Evolutionary conservation across 2,113 vertebrate species (phyloP).

Genomic region (Albula goreensis): DNA sequence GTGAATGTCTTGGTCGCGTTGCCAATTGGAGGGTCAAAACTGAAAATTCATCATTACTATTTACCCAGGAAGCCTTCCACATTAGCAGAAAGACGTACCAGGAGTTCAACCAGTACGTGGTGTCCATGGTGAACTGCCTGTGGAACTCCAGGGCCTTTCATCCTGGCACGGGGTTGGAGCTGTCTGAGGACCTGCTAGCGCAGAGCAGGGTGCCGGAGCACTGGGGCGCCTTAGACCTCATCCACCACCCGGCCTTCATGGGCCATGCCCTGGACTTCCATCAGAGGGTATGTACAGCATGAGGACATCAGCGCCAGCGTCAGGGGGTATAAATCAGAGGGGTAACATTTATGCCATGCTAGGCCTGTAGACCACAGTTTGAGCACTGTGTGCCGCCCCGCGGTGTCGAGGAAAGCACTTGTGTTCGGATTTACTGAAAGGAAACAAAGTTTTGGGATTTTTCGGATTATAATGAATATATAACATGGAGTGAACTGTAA

Average conservation of each 20-base stretch:
- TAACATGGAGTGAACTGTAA: no score
- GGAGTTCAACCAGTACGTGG: conserved; percentile 83
- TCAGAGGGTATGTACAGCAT: conserved; percentile 70
- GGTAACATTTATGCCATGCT: no score
- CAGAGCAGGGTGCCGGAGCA: conserved; percentile 62
- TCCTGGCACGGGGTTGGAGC: conserved; percentile 61
- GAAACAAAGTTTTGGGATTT: no score
- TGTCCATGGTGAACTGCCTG: conserved; percentile 82
- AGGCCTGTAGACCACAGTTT: no score
- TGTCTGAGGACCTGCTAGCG: conserved; percentile 69
- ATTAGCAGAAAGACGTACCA: conserved; percentile 77
- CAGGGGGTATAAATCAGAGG: no score
- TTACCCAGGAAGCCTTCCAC: conserved; percentile 66
- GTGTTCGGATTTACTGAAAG: no score
- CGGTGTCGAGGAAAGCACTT: no score
- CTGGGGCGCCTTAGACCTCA: conserved; percentile 75
- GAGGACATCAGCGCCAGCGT: no score
- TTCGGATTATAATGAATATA: no score
- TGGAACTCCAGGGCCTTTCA: conserved; percentile 82
- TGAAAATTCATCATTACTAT: neutral
- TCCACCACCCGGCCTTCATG: conserved; percentile 84
- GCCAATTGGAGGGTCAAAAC: neutral
- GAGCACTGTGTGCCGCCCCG: no score
- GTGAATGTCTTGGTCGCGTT: neutral
- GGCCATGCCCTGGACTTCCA: conserved; percentile 77